These are phyloP conservation scores for Heterotis niloticus DNA, from an alignment of 2,113 vertebrate species.

Conservation along the genomic window DNA sequence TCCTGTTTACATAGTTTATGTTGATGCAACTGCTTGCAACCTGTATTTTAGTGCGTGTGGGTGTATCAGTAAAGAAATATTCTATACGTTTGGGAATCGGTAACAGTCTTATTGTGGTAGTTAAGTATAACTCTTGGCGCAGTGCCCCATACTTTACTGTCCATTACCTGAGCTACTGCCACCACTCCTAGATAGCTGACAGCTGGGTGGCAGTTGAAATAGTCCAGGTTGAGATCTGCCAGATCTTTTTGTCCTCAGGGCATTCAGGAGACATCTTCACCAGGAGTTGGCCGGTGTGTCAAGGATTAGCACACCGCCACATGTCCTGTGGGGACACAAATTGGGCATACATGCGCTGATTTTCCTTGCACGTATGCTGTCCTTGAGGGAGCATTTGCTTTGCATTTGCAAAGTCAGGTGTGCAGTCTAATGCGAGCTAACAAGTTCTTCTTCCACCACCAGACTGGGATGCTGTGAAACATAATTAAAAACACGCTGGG, in stretches of 20 bases:
- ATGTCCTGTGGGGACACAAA: neutral
- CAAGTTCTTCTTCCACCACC: too few relatives aligned
- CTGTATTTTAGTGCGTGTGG: neutral
- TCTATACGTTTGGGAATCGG: neutral
- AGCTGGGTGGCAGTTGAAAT: neutral
- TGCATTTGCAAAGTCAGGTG: too few relatives aligned
- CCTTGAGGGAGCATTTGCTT: neutral
- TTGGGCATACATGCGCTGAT: too few relatives aligned
- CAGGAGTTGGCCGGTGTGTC: neutral
- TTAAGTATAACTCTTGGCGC: too few relatives aligned
- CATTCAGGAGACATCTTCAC: neutral
- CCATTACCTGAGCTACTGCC: neutral
- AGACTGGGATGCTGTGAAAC: too few relatives aligned
- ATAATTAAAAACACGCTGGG: neutral
- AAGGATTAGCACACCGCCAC: neutral
- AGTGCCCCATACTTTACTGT: neutral
- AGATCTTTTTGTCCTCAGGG: neutral
- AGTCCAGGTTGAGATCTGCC: neutral
- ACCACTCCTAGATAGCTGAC: neutral
- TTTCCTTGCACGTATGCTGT: neutral
- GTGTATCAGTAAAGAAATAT: neutral
- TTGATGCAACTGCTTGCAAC: neutral
- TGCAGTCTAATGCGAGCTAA: too few relatives aligned
- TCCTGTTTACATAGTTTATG: neutral
- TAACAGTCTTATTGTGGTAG: neutral